Evolutionary conservation across 2,888 invertebrate species (phyloP).

Genomic region (Pyrrhopygopsis socrates): DNA sequence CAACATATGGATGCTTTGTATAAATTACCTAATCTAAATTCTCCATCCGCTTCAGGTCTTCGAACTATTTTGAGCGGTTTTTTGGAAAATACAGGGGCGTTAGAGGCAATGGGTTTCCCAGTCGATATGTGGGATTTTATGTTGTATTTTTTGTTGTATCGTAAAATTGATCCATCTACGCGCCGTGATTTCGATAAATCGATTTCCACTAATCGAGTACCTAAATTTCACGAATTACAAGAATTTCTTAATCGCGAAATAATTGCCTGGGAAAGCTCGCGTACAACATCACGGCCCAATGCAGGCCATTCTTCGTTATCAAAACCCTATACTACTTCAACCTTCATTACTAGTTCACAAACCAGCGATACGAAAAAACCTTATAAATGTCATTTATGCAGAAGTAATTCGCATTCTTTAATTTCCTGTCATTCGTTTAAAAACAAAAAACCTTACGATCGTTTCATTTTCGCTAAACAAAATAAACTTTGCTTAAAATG

Average conservation of each 20-base stretch:
- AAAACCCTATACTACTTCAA: neutral
- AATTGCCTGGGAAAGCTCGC: neutral
- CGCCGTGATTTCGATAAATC: constrained; percentile 9
- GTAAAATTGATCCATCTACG: neutral
- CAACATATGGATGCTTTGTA: constrained; percentile 20
- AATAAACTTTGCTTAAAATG: constrained; percentile 12
- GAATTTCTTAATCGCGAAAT: neutral
- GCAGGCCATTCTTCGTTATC: neutral
- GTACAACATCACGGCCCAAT: neutral
- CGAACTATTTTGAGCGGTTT: neutral
- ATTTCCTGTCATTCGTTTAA: neutral
- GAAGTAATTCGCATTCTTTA: neutral
- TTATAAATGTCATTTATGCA: neutral
- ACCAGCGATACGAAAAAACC: neutral
- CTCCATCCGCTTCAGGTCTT: neutral
- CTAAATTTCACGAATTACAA: neutral
- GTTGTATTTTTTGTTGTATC: neutral
- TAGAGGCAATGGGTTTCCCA: neutral
- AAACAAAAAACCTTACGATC: neutral
- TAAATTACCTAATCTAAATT: neutral
- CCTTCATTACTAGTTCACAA: neutral
- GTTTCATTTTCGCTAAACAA: constrained; percentile 1
- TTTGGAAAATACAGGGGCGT: neutral
- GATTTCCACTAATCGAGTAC: neutral
- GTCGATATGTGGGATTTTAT: neutral